phyloP scores from a whole-genome alignment of 2,113 vertebrate species.

The Vanacampus margaritifer region DNA sequence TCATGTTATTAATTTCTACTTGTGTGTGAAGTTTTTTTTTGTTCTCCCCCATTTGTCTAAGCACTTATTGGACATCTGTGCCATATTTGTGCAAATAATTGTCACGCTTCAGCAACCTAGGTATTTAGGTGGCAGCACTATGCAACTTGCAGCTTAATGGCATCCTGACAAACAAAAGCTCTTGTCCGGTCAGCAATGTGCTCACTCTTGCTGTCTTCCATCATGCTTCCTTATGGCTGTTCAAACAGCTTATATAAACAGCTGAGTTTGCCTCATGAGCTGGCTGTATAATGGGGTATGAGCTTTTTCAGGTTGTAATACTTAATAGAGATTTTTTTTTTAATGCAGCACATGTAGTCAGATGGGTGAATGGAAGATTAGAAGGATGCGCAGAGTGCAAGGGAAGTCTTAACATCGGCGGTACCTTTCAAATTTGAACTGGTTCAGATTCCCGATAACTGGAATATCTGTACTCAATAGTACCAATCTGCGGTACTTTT shows the following conservation, averaged over 20 bases:
- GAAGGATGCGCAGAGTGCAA: not conserved
- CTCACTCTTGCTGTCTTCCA: conserved; percentile 84
- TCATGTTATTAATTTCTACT: not conserved
- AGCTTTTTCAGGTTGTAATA: conserved; percentile 4
- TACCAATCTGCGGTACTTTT: no score
- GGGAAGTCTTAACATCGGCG: not conserved
- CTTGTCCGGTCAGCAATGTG: conserved; percentile 87
- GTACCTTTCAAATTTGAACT: no score
- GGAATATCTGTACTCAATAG: no score
- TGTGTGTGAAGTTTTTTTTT: no score
- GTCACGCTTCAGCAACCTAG: conserved; percentile 56
- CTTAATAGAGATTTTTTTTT: conserved; percentile 13
- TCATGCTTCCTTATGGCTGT: conserved; percentile 75
- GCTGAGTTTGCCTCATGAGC: conserved; percentile 58
- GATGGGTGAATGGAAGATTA: not conserved
- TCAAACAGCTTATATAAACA: conserved; percentile 92
- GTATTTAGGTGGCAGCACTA: conserved; percentile 61
- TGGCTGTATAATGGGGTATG: conserved; percentile 54
- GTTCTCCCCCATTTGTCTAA: not conserved
- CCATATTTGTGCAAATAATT: conserved; percentile 25
- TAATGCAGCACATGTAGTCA: conserved; percentile 8
- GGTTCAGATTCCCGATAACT: no score
- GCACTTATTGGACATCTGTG: conserved; percentile 5
- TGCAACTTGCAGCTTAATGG: conserved; percentile 82
- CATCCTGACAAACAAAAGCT: conserved; percentile 90